These are phyloP conservation scores for Aptenodytes forsteri DNA, from an alignment of 2,113 vertebrate genomes.

Conservation along the genomic window DNA sequence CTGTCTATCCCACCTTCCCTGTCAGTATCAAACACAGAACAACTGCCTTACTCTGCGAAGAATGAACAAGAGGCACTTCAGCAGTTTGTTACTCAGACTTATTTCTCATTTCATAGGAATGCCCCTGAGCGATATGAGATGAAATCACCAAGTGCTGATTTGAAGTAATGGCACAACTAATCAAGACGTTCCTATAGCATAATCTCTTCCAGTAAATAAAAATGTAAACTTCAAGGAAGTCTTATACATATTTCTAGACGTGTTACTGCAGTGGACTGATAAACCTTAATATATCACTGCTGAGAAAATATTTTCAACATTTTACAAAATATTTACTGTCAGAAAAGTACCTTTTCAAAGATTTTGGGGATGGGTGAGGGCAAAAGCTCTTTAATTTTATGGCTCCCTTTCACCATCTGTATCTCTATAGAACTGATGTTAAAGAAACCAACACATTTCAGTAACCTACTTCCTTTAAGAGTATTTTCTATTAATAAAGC, in stretches of 20 bases:
- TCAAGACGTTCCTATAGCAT: not conserved
- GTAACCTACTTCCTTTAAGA: not conserved
- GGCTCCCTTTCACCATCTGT: not conserved
- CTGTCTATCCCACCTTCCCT: not conserved
- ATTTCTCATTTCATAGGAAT: not conserved
- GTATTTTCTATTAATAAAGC: not conserved
- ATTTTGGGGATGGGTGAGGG: rapidly evolving
- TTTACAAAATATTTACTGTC: not conserved
- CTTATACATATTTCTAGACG: not conserved
- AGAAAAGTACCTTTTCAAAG: not conserved
- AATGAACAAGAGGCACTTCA: not conserved
- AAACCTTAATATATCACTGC: not conserved
- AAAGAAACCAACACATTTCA: not conserved
- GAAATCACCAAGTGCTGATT: not conserved
- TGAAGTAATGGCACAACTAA: not conserved
- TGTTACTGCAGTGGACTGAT: not conserved
- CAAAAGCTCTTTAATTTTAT: not conserved
- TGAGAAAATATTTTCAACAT: not conserved
- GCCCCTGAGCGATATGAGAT: not conserved
- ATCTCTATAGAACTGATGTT: not conserved
- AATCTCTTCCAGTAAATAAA: not conserved
- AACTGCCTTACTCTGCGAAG: not conserved
- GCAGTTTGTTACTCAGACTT: not conserved
- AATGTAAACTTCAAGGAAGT: not conserved
- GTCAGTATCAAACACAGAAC: not conserved